Conservation (phyloP, 2,113 vertebrate genomes). For the Cettia cetti region DNA sequence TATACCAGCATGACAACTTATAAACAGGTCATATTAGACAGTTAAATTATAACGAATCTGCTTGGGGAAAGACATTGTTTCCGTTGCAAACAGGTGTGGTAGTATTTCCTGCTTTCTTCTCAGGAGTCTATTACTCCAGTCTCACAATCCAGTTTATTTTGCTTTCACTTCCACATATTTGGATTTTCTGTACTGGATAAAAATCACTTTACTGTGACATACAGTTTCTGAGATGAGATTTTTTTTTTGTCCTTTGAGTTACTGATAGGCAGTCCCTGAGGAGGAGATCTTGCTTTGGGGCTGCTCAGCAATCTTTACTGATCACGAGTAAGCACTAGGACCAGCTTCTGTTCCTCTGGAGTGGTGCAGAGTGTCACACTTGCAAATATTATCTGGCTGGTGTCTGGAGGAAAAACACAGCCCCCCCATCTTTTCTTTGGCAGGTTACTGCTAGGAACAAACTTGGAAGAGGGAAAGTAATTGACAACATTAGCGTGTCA, state of each 20-base stretch:
- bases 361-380: not conserved
- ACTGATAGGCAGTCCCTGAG: not conserved
- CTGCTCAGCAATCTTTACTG: not conserved
- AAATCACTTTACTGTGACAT: not conserved
- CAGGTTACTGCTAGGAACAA: not conserved
- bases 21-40: not conserved
- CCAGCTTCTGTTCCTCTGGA: not conserved
- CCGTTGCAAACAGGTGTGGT: not conserved
- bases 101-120: not conserved
- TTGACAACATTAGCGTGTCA: not conserved
- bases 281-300: not conserved
- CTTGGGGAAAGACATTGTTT: not conserved
- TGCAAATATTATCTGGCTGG: not conserved
- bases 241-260: not conserved
- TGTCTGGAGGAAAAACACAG: not conserved
- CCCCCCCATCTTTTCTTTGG: not conserved
- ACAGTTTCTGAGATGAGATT: not conserved
- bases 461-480: not conserved
- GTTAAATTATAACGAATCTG: not conserved
- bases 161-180: not conserved
- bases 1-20: not conserved
- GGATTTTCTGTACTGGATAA: not conserved
- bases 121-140: not conserved
- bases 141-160: not conserved
- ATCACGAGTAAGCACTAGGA: not conserved